These are phyloP conservation scores for Eremobia ochroleuca DNA, from an alignment of 2,888 invertebrate species.

Conservation along the genomic window DNA sequence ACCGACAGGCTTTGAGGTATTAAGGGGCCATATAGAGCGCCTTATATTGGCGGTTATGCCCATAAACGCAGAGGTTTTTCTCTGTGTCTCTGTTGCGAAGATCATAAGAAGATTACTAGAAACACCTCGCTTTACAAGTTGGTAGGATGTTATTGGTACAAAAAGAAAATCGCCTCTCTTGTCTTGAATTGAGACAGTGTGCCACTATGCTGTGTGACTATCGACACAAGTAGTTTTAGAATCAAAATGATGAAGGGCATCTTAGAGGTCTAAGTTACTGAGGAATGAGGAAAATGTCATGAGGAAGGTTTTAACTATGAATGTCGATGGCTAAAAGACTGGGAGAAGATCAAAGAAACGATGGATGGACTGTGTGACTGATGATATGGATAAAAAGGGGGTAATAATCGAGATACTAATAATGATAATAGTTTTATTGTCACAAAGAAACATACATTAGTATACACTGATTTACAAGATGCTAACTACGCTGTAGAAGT, in stretches of 20 bases:
- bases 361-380: too few species aligned
- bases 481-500: too few species aligned
- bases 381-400: too few species aligned
- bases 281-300: too few species aligned
- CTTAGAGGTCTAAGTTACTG: background rate
- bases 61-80: background rate
- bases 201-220: background rate
- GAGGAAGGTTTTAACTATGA: too few species aligned
- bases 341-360: too few species aligned
- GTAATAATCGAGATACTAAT: too few species aligned
- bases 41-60: background rate
- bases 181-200: background rate
- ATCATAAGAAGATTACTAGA: background rate
- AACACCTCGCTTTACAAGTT: background rate
- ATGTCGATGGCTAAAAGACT: too few species aligned
- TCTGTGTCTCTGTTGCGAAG: background rate
- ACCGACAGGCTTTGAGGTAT: slow-evolving; percentile 23
- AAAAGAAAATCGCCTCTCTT: background rate
- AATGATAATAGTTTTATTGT: too few species aligned
- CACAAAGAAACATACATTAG: too few species aligned
- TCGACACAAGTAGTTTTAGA: background rate
- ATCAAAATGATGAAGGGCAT: background rate
- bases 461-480: too few species aligned
- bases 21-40: slow-evolving; percentile 23
- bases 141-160: background rate